Evolutionary conservation across 1,140 invertebrate species (phyloP).

Genomic region (Ooceraea biroi): DNA sequence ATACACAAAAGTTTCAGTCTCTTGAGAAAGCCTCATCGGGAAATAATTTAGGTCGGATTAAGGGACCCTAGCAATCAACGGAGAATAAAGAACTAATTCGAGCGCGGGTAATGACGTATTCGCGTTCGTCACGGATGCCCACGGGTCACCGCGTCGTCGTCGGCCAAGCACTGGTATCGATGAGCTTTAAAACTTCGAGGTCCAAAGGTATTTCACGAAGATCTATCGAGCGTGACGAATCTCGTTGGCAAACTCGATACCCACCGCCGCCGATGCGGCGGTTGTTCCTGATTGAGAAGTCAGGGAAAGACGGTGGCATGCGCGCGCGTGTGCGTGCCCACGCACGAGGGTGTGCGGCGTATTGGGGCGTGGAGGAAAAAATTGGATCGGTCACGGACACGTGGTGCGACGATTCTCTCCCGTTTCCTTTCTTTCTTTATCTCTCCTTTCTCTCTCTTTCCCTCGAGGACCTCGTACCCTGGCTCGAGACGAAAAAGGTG

Average conservation of each 20-base stretch:
- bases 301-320: slow-evolving; percentile 59
- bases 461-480: slow-evolving; percentile 54
- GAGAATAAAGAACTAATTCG: not conserved
- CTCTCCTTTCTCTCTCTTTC: slow-evolving; percentile 13
- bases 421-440: no score
- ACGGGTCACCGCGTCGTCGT: not conserved
- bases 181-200: slow-evolving; percentile 33
- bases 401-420: slow-evolving; percentile 71
- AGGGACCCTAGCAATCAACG: not conserved
- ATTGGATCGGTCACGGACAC: slow-evolving; percentile 82
- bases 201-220: slow-evolving; percentile 43
- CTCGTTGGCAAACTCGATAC: slow-evolving; percentile 72
- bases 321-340: slow-evolving; percentile 17
- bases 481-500: slow-evolving; percentile 63
- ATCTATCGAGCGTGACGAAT: slow-evolving; percentile 69
- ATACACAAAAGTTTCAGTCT: not conserved
- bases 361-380: slow-evolving; percentile 72
- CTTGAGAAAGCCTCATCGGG: not conserved
- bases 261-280: slow-evolving; percentile 50
- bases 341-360: slow-evolving; percentile 60
- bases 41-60: not conserved
- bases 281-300: slow-evolving; percentile 77
- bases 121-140: slow-evolving; percentile 35
- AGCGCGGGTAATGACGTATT: slow-evolving; percentile 27
- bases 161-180: not conserved